phyloP scores from a whole-genome alignment of 2,888 invertebrate genomes.

The Acrobasis consociella region DNA sequence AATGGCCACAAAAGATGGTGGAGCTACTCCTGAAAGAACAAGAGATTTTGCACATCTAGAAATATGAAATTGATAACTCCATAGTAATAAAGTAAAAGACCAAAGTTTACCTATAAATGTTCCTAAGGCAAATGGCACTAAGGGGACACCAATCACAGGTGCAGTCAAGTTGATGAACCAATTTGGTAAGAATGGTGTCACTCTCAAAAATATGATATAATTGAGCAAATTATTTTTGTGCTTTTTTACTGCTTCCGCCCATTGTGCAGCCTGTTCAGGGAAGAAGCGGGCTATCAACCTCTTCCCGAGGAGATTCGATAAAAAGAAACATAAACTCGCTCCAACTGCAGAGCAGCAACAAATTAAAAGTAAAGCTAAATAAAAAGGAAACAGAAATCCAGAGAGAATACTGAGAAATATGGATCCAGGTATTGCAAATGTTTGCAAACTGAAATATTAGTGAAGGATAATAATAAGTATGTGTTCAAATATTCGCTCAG shows the following conservation, averaged over 20 bases:
- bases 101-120: constrained; percentile 92
- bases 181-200: constrained; percentile 98
- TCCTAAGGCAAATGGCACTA: constrained; percentile 95
- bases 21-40: constrained; percentile 90
- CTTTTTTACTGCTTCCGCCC: constrained; percentile 92
- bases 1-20: constrained; percentile 98
- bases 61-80: neutral
- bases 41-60: neutral
- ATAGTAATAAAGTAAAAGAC: constrained; percentile 1
- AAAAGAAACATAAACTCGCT: constrained; percentile 96
- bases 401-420: constrained; percentile 98
- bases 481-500: constrained; percentile 56
- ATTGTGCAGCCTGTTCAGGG: constrained; percentile 92
- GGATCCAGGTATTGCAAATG: constrained; percentile 99
- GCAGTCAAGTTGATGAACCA: constrained; percentile 99
- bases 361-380: constrained; percentile 92
- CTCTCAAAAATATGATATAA: constrained; percentile 97
- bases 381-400: constrained; percentile 98
- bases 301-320: constrained; percentile 95
- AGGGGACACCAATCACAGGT: constrained; percentile 97
- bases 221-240: constrained; percentile 95
- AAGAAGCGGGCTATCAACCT: constrained; percentile 93
- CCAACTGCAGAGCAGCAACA: constrained; percentile 98
- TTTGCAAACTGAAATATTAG: constrained; percentile 90
- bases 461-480: constrained; percentile 50